Base-by-base conservation (phyloP, 2,888 invertebrate genomes). In the Cantharis nigra region DNA sequence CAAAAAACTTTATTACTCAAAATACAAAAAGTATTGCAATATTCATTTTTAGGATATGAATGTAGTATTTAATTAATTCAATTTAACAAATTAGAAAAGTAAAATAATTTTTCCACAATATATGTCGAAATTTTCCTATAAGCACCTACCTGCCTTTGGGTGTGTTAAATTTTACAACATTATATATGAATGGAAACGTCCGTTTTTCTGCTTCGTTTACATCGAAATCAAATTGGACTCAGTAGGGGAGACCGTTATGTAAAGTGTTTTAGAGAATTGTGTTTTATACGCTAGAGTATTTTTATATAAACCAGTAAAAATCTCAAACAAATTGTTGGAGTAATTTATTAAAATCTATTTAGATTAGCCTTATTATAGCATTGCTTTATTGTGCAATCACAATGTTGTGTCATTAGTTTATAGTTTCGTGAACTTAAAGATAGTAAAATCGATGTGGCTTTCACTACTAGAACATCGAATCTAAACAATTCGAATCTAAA, bases 261-360 rank as follows among this genome's bases (percentile, higher is more conserved):
- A 76, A 79, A 79, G 74, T 79, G 78, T 76, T 79, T 74, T 76
- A 72, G 74, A 75, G 78, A 76, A 79, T 79, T 74, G 75, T 76
- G 74, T 79, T 79, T 79, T 79, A 49, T 78, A 74, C 76, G 74
- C 78, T 72, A 71, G 78, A 74, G 78, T 76, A 79, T 76, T 79
- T 79, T 79, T 79, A 79, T 79, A 79, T 76, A 79, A 79, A 79
- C 78, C 78, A 76, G 76, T 74, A 76, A 76, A 79, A 76, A 79
- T 71, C 74, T 74, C 70, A 76, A 76, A 74, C 78, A 79, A 79
- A 79, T 79, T 79, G 76, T 79, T 76, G 69, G 74, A 79, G 78
- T 74, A 79, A 79, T 76, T 49, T 49, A n/a, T 7, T 49, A n/a
- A 49, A n/a, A 49, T 49, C 49, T 49, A 49, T 49, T n/a, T 49